phyloP scores from a whole-genome alignment of 2,888 invertebrate species.

The Osedax frankpressi region DNA sequence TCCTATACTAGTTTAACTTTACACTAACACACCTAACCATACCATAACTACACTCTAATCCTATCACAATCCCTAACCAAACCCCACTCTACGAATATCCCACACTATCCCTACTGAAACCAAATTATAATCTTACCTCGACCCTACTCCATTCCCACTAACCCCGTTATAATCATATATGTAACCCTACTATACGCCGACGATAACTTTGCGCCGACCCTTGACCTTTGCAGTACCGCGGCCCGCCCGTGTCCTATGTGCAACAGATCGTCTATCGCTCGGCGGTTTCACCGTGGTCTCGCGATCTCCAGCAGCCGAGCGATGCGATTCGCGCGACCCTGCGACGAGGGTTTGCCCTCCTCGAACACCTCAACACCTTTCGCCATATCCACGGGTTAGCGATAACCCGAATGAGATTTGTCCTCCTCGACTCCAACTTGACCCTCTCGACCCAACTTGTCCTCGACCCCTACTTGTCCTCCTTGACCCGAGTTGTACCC shows the following conservation, averaged over 20 bases:
- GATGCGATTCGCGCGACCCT: constrained; percentile 85
- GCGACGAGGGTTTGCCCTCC: constrained; percentile 71
- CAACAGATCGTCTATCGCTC: constrained; percentile 47
- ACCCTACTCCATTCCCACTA: constrained; percentile 11
- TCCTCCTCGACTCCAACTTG: no score
- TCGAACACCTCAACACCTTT: constrained; percentile 74
- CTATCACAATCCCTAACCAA: no score
- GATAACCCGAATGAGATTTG: no score
- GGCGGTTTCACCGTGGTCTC: constrained; percentile 76
- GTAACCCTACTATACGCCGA: no score
- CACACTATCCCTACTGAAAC: no score
- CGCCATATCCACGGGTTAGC: constrained; percentile 58
- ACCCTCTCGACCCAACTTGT: not conserved
- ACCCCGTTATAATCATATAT: no score
- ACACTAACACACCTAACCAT: no score
- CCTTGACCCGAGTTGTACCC: no score
- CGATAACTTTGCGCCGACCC: no score
- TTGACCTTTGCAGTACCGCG: constrained; percentile 46
- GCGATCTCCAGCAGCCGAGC: constrained; percentile 60
- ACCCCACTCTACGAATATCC: no score
- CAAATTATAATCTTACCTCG: not conserved
- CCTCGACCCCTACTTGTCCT: constrained; percentile 48
- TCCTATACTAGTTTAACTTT: no score
- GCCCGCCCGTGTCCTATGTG: constrained; percentile 49
- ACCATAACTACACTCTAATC: no score